Conservation (phyloP, 2,888 invertebrate species). For the Microdon myrmicae region DNA sequence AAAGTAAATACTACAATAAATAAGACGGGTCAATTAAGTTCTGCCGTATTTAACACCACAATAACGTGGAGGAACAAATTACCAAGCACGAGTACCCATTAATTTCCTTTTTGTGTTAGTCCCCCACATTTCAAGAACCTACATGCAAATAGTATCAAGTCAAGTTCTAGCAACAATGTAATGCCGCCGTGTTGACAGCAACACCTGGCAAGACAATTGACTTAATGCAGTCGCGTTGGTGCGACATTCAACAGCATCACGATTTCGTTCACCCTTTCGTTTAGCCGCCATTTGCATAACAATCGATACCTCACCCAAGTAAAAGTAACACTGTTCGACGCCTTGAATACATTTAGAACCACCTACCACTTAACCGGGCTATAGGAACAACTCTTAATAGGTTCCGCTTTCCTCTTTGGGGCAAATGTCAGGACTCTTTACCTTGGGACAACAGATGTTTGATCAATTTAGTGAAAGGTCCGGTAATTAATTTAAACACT, state of each 20-base stretch:
- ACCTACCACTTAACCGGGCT: constrained; percentile 18
- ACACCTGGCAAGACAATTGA: constrained; percentile 24
- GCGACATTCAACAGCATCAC: constrained; percentile 48
- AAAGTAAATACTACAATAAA: no score
- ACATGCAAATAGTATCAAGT: no score
- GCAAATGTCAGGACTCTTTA: constrained; percentile 20
- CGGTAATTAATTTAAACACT: no score
- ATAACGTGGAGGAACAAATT: no score
- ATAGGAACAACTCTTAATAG: constrained; percentile 4
- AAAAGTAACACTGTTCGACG: constrained; percentile 37
- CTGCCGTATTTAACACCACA: background rate
- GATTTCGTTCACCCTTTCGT: constrained; percentile 49
- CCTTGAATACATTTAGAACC: constrained; percentile 25
- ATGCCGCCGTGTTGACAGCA: no score
- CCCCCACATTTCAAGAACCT: no score
- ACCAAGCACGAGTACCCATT: no score
- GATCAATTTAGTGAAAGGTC: constrained; percentile 1
- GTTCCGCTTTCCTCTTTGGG: constrained; percentile 3
- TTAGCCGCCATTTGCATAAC: constrained; percentile 46
- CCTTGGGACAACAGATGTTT: constrained; percentile 17
- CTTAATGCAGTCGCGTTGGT: constrained; percentile 26
- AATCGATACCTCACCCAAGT: constrained; percentile 43
- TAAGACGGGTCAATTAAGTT: constrained; percentile 1
- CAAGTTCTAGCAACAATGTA: no score
- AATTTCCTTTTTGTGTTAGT: no score